Evolutionary conservation across 2,113 vertebrate genomes (phyloP), one percentile per base, ranked within the genome.

Genomic region (Syrrhaptes paradoxus): DNA sequence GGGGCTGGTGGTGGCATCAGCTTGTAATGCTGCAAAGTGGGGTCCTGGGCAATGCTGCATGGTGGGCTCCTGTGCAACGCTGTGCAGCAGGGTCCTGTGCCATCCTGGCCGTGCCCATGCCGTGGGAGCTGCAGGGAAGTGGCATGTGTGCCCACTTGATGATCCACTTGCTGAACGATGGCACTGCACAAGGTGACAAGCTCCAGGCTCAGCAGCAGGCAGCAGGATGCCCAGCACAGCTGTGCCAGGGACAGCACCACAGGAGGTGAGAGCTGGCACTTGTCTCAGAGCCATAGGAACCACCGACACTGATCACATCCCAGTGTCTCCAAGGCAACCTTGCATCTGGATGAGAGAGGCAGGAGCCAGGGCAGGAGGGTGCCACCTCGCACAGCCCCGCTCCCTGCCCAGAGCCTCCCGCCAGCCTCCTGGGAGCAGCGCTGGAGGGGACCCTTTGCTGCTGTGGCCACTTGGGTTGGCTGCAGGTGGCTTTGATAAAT

Each of bases 301-400:
- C 75, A 62, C 41, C 1, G 2, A 57, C 26, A 32, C 43, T 7
- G 45, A 54, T 45, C 31, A 3, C 13, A 20, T 45, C 62, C 67
- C 72, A 13, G 51, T 45, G 87, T 87, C 66, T 73, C 77, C 90
- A 87, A 79, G 55, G 83, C 82, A 87, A 90, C 82, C 55, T 70
- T 3, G 38, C 28, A 25, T 34, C 45, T 2, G 13, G 57, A 55
- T 38, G 29, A 71, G 38, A 36, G 66, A 70, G 24, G 55, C 45
- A 78, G 49, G 55, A 78, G 36, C 32, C 12, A 5, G 68, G 68
- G 68, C 24, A 46, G 0, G 7, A 38, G 31, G 46, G n/a, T 41
- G 43, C 78, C 72, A 45, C 55, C 36, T 46, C 1, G 1, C 58
- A 15, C 46, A 66, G 34, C 32, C 67, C n/a, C 2, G 4, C 57